phyloP scores from a whole-genome alignment of 1,140 invertebrate species.

The Leucophenga varia region DNA sequence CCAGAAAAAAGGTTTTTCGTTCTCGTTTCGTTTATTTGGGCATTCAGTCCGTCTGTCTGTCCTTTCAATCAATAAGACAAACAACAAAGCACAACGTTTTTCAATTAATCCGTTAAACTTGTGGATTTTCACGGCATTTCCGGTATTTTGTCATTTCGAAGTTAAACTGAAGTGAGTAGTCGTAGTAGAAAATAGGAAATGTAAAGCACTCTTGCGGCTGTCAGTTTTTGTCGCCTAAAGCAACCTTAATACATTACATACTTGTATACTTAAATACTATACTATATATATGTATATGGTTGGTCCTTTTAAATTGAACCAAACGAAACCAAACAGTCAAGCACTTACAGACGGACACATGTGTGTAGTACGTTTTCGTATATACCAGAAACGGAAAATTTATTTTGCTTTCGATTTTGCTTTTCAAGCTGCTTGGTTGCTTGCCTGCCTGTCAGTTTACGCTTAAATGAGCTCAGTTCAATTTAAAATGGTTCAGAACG shows the following conservation, averaged over 20 bases:
- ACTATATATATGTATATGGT: too few relatives aligned
- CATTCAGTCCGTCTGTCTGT: too few relatives aligned
- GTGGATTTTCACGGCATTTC: constrained; percentile 9
- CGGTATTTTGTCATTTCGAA: constrained; percentile 2
- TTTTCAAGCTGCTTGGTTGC: too few relatives aligned
- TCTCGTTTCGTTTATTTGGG: too few relatives aligned
- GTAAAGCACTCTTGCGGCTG: constrained; percentile 33
- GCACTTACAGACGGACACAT: too few relatives aligned
- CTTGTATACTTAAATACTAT: too few relatives aligned
- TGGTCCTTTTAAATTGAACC: too few relatives aligned
- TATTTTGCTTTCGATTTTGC: constrained; percentile 54
- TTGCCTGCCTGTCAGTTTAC: constrained; percentile 53
- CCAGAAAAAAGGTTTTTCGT: too few relatives aligned
- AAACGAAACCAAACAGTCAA: too few relatives aligned
- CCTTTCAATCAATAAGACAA: constrained; percentile 1
- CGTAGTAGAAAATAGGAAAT: constrained; percentile 7
- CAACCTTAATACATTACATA: constrained; percentile 17
- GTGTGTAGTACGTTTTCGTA: too few relatives aligned
- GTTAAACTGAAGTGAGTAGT: constrained; percentile 6
- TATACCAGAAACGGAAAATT: too few relatives aligned
- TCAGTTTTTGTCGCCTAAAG: constrained; percentile 13
- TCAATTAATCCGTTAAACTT: constrained; percentile 43
- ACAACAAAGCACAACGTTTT: constrained; percentile 37
- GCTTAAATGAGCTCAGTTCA: constrained; percentile 54
- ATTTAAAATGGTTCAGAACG: constrained; percentile 41